Evolutionary conservation across 2,888 invertebrate genomes (phyloP).

Genomic region (Apodemia duryi): DNA sequence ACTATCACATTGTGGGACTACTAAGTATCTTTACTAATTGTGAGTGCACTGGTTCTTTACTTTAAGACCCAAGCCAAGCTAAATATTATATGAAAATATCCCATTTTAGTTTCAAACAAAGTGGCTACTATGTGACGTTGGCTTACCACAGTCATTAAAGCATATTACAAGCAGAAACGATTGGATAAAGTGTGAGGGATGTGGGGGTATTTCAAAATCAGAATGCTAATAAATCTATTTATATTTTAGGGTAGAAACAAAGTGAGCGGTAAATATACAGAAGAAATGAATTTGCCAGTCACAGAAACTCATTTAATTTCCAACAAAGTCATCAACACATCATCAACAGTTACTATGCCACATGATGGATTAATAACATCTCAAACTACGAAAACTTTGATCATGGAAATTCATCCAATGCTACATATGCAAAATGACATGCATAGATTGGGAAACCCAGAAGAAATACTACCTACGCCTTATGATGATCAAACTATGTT

Average conservation of each 20-base stretch:
- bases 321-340: conserved; percentile 60
- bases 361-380: conserved; percentile 53
- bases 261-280: conserved; percentile 44
- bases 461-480: conserved; percentile 57
- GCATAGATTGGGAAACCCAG: conserved; percentile 49
- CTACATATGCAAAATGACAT: conserved; percentile 31
- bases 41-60: no score
- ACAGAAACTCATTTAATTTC: conserved; percentile 66
- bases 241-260: conserved; percentile 41
- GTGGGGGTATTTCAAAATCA: no score
- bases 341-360: conserved; percentile 55
- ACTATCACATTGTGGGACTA: no score
- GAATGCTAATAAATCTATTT: not conserved
- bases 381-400: conserved; percentile 57
- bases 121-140: no score
- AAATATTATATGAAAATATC: no score
- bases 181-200: no score
- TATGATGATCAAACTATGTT: conserved; percentile 35
- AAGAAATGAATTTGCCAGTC: conserved; percentile 52
- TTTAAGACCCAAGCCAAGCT: no score
- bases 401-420: conserved; percentile 64
- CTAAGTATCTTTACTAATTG: no score
- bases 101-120: no score
- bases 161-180: no score
- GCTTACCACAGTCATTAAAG: no score